Evolutionary conservation across 2,888 invertebrate genomes (phyloP).

Genomic region (Dynastes tityus): DNA sequence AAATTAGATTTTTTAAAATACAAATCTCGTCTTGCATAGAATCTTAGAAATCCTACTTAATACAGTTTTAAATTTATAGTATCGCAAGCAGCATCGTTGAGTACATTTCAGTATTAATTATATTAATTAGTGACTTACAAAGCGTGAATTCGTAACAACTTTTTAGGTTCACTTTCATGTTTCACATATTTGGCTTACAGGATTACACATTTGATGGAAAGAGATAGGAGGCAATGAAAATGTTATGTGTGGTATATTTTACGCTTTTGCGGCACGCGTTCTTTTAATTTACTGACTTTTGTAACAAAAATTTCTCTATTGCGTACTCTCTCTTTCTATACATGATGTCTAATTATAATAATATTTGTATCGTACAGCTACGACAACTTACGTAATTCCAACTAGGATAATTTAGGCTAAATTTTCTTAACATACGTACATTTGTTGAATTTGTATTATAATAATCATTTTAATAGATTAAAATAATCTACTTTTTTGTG

Average conservation of each 20-base stretch:
- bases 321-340: slow-evolving; percentile 18
- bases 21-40: background rate
- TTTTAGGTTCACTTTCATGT: slow-evolving; percentile 3
- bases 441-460: too few species aligned
- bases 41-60: too few species aligned
- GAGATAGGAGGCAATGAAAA: background rate
- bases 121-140: slow-evolving; percentile 25
- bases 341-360: slow-evolving; percentile 7
- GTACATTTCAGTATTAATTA: slow-evolving; percentile 9
- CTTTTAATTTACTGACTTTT: slow-evolving; percentile 27
- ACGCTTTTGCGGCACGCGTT: slow-evolving; percentile 19
- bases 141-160: background rate
- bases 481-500: too few species aligned
- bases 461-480: too few species aligned
- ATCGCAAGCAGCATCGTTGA: background rate
- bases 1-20: background rate
- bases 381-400: background rate
- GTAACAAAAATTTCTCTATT: slow-evolving; percentile 33
- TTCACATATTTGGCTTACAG: background rate
- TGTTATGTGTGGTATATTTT: background rate
- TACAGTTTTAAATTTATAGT: too few species aligned
- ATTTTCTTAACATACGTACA: too few species aligned
- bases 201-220: slow-evolving; percentile 11
- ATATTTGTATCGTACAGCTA: slow-evolving; percentile 3
- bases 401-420: too few species aligned